Evolutionary conservation across 2,113 vertebrate species (phyloP).

Genomic region (Cariama cristata): DNA sequence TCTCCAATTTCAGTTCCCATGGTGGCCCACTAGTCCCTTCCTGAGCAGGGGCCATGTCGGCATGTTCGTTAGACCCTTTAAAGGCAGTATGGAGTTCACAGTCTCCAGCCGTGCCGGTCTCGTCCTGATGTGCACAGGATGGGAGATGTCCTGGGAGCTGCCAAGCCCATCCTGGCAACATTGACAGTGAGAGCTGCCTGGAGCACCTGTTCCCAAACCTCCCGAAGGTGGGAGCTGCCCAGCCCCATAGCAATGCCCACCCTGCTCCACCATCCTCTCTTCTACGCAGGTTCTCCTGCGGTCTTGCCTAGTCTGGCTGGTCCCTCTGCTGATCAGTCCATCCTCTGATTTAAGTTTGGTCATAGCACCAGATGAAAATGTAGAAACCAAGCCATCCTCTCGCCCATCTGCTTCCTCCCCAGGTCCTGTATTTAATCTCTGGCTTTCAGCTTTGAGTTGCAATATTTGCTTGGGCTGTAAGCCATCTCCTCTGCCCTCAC

Average conservation of each 20-base stretch:
- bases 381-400: not conserved
- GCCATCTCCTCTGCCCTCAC: not conserved
- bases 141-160: not conserved
- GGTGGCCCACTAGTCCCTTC: rapidly evolving
- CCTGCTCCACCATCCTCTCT: not conserved
- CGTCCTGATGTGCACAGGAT: not conserved
- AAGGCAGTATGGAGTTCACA: not conserved
- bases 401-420: not conserved
- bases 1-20: not conserved
- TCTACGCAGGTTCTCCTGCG: not conserved
- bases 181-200: rapidly evolving
- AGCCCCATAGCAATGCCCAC: rapidly evolving
- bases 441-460: not conserved
- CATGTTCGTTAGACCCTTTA: rapidly evolving
- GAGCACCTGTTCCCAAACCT: not conserved
- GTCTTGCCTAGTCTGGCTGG: not conserved
- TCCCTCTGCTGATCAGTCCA: not conserved
- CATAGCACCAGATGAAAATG: rapidly evolving
- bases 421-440: not conserved
- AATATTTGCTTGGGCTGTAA: not conserved
- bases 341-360: not conserved
- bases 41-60: rapidly evolving
- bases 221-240: not conserved
- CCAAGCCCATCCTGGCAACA: not conserved
- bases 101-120: not conserved